These are phyloP conservation scores for Drosophila nigromelanica DNA, from an alignment of 1,140 invertebrate species.

Conservation along the genomic window DNA sequence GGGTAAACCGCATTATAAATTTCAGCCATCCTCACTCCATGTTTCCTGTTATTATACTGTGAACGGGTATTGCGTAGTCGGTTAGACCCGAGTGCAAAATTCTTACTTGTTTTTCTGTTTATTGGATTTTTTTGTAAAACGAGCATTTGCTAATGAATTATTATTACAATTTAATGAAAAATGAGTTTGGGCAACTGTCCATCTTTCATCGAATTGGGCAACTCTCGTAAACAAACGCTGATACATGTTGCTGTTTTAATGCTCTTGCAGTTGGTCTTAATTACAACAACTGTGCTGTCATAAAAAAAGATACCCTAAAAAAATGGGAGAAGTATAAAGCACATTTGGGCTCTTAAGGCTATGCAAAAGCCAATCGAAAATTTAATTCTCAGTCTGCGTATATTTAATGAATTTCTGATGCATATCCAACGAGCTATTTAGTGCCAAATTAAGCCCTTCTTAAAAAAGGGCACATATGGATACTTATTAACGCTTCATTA, in stretches of 20 bases:
- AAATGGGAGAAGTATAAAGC: too few species aligned
- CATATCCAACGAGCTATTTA: constrained; percentile 58
- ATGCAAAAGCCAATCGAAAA: constrained; percentile 31
- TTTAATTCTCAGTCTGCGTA: neutral
- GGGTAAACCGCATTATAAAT: too few species aligned
- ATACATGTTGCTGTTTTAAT: neutral
- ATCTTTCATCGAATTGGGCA: constrained; percentile 49
- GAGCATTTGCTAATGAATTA: constrained; percentile 71
- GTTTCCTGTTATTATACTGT: too few species aligned
- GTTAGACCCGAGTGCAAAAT: too few species aligned
- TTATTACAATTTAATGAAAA: constrained; percentile 80
- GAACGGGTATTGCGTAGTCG: too few species aligned
- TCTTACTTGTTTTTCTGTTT: neutral
- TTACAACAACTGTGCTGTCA: constrained; percentile 61
- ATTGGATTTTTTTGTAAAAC: constrained; percentile 37
- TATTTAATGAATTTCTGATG: constrained; percentile 44
- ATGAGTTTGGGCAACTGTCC: constrained; percentile 57
- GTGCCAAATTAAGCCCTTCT: constrained; percentile 47
- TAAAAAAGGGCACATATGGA: constrained; percentile 42
- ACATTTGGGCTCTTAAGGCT: neutral
- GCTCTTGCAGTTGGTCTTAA: constrained; percentile 55
- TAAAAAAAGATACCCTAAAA: constrained; percentile 47
- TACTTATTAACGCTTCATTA: constrained; percentile 80
- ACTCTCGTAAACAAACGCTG: constrained; percentile 32
- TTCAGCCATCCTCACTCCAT: too few species aligned